Conservation (phyloP, 2,113 vertebrate genomes). For the Malurus alboscapulatus region DNA sequence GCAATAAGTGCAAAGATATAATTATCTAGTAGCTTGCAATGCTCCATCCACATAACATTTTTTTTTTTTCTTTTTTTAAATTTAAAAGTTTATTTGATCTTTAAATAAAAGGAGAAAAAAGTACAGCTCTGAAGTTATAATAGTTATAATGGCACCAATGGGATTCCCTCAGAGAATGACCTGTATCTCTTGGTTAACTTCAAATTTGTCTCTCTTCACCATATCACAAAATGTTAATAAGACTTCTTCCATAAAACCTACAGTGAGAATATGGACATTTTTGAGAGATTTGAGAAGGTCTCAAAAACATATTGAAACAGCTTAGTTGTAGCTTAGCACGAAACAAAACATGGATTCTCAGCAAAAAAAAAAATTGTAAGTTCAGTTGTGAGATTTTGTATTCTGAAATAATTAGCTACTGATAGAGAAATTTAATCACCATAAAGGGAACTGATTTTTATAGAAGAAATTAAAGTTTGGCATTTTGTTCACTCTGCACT, state of each 20-base stretch:
- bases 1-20: neutral
- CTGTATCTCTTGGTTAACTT: neutral
- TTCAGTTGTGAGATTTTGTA: neutral
- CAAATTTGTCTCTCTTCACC: neutral
- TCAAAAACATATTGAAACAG: neutral
- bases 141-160: neutral
- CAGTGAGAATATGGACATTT: neutral
- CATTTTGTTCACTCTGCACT: neutral
- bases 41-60: neutral
- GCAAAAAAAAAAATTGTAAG: neutral
- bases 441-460: neutral
- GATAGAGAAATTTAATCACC: neutral
- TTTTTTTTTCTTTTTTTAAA: neutral
- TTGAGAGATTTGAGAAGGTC: neutral
- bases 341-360: neutral
- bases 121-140: fast-evolving
- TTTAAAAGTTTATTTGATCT: neutral
- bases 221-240: neutral
- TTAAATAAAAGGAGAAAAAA: neutral
- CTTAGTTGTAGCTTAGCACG: neutral
- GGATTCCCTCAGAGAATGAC: neutral
- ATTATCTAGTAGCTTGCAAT: neutral
- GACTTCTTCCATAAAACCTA: neutral
- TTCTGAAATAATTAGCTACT: neutral
- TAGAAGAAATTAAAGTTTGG: neutral